Conservation (phyloP, 1,140 invertebrate species). For the honey bee (Apis mellifera) region Amel_HAv3.1 CM009946.2:4001501-4002000, state of each 20-base stretch:
- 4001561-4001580: too few relatives aligned
- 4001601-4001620: too few relatives aligned
- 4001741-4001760: constrained; percentile 56
- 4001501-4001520: too few relatives aligned
- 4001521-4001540: too few relatives aligned
- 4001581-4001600: too few relatives aligned
- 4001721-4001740: constrained; percentile 20
- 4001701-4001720: not conserved
- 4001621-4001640: too few relatives aligned
- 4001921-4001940: constrained; percentile 20
- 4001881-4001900: constrained; percentile 20
- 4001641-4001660: constrained; percentile 4
- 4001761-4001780: constrained; percentile 66
- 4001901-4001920: constrained; percentile 25
- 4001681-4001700: constrained; percentile 31
- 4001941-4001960: constrained; percentile 21
- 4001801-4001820: constrained; percentile 1
- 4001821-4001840: constrained; percentile 21
- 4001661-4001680: not conserved
- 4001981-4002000: constrained; percentile 6
- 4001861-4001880: constrained; percentile 71
- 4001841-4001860: constrained; percentile 66
- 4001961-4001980: not conserved
- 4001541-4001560: too few relatives aligned
- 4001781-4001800: constrained; percentile 75